A percentile compares a stretch with the other conserved stretches of the same genome.
These are phyloP conservation scores for Phyllotreta striolata DNA, from an alignment of 2,888 invertebrate species.

Conservation along the genomic window DNA sequence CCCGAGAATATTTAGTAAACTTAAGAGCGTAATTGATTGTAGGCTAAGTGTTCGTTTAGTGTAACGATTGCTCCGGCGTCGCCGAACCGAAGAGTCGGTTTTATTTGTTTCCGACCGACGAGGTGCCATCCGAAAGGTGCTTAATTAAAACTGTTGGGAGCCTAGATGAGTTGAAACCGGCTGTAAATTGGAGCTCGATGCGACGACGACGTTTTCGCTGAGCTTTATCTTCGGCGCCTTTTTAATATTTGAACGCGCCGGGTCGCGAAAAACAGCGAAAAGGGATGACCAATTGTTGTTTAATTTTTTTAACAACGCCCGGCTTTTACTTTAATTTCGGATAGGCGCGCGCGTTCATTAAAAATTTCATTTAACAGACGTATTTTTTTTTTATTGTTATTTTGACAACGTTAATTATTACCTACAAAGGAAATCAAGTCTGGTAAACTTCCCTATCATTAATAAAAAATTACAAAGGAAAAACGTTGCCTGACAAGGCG, in stretches of 20 bases:
- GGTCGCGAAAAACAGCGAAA: not conserved
- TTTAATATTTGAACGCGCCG: too few species aligned
- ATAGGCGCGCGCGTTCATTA: too few species aligned
- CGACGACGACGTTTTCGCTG: constrained; percentile 2
- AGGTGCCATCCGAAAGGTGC: constrained; percentile 1
- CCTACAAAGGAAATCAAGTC: too few species aligned
- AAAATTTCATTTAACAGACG: too few species aligned
- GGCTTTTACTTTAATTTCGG: too few species aligned
- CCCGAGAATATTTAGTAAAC: constrained; percentile 34
- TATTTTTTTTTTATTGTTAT: too few species aligned
- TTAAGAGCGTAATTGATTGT: constrained; percentile 31
- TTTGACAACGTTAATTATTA: too few species aligned
- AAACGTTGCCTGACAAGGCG: too few species aligned
- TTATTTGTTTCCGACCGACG: constrained; percentile 8
- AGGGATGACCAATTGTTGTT: too few species aligned
- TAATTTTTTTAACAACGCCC: too few species aligned
- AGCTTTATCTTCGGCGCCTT: not conserved
- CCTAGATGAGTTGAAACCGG: constrained; percentile 4
- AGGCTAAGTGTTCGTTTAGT: constrained; percentile 20
- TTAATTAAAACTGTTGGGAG: constrained; percentile 13
- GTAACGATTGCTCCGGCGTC: constrained; percentile 10
- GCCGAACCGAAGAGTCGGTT: constrained; percentile 2
- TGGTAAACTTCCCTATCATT: too few species aligned
- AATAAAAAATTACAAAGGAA: too few species aligned
- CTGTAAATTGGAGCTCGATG: not conserved